Evolutionary conservation across 2,797 vertebrate species (phyloP).

Genomic region (Oryzias sinensis): DNA sequence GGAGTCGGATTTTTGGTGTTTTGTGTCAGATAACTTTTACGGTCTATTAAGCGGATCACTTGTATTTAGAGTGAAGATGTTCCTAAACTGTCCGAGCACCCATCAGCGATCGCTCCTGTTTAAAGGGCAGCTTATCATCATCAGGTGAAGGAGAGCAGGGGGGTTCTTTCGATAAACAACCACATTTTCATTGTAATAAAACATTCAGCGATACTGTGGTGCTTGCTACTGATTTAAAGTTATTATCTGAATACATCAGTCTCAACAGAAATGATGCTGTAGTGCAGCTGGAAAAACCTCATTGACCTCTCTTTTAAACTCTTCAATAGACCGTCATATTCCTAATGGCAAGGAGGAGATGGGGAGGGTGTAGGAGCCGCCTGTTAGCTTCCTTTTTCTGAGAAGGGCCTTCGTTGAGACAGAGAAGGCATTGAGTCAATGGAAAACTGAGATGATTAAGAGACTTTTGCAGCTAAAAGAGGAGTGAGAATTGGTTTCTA

Average conservation of each 20-base stretch:
- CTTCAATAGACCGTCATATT: constrained; percentile 61
- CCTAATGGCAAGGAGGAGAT: constrained; percentile 40
- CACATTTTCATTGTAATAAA: constrained; percentile 35
- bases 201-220: background rate
- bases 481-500: constrained; percentile 79
- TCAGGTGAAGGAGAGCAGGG: constrained; percentile 28
- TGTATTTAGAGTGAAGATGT: constrained; percentile 61
- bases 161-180: constrained; percentile 16
- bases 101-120: constrained; percentile 51
- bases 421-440: constrained; percentile 76
- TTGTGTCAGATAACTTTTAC: constrained; percentile 61
- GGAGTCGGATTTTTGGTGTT: constrained; percentile 60
- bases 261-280: constrained; percentile 29
- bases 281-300: constrained; percentile 43
- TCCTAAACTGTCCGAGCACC: constrained; percentile 49
- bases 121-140: constrained; percentile 53
- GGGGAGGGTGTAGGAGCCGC: constrained; percentile 28
- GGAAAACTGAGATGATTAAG: constrained; percentile 84
- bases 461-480: constrained; percentile 83
- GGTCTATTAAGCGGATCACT: constrained; percentile 63
- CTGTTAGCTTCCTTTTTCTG: constrained; percentile 60
- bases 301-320: constrained; percentile 59
- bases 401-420: constrained; percentile 66
- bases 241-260: constrained; percentile 16
- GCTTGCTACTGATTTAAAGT: constrained; percentile 1